Conservation (phyloP, 2,888 invertebrate genomes). For the Ferrisia virgata region DNA sequence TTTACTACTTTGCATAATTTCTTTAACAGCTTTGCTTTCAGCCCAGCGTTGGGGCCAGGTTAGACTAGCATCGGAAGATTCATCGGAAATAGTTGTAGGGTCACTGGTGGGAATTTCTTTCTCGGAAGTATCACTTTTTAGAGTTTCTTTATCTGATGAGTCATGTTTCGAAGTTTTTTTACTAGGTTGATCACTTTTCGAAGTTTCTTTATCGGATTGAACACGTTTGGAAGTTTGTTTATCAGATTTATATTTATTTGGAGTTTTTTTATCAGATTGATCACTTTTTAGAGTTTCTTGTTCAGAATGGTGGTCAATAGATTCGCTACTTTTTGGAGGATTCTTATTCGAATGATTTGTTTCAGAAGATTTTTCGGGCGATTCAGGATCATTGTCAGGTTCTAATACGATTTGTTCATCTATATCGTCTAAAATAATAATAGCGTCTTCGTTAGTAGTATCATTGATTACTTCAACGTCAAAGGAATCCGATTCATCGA, state of each 20-base stretch:
- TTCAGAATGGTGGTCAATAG: no score
- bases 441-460: background rate
- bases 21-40: slow-evolving; percentile 50
- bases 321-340: slow-evolving; percentile 28
- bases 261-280: background rate
- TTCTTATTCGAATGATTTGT: slow-evolving; percentile 29
- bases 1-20: slow-evolving; percentile 50
- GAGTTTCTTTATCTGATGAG: no score
- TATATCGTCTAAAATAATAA: slow-evolving; percentile 10
- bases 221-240: background rate
- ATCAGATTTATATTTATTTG: background rate
- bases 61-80: slow-evolving; percentile 1
- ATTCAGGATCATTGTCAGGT: background rate
- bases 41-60: slow-evolving; percentile 48
- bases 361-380: slow-evolving; percentile 31
- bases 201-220: background rate
- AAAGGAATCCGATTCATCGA: background rate
- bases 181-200: background rate
- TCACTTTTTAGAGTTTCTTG: slow-evolving; percentile 15
- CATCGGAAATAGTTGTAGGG: background rate
- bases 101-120: background rate
- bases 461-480: slow-evolving; percentile 32
- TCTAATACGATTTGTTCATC: background rate
- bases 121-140: background rate
- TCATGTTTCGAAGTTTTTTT: no score